Evolutionary conservation across 2,797 vertebrate species (phyloP), one percentile per base, ranked within the genome.

Genomic region (Paguma larvata): DNA sequence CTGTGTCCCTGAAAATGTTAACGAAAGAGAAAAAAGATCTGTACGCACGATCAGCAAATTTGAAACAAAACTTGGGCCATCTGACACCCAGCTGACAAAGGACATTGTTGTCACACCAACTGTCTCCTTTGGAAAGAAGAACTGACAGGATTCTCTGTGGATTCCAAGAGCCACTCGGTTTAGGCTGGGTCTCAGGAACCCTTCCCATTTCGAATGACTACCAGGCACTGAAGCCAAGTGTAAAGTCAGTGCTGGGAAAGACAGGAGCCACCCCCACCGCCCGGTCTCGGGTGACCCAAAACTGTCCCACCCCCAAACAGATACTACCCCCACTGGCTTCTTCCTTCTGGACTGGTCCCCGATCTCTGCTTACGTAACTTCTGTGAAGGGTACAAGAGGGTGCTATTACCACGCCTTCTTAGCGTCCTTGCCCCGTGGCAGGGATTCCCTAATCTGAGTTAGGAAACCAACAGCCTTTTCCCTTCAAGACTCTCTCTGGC

Each of bases 181-280:
- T 44, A 73, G 48, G 34, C 1, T 48, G 72, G 56, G 23, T 62
- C 73, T 77, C 62, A 44, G 73, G 75, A 89, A 75, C 15, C 34
- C 75, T 78, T 9, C 30, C 62, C 77, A n/a, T 62, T 65, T 72
- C 63, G 32, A 53, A 68, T 30, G 91, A 63, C 59, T 30, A 14
- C 56, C 92, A 80, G 89, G 91, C 19, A 25, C 19, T 30, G 59
- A 94, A 88, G 34, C 10, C 23, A 46, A 23, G n/a, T 38, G 14
- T 21, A 70, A 94, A 88, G 77, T 80, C 30, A 72, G 32, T 82
- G 65, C 88, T 48, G 23, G 23, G 41, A 91, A 94, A 79, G 77
- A 70, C 16, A 19, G 6, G 30, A 41, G 25, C 63, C 75, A 46
- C 18, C n/a, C 25, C 23, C 23, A 75, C 25, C 9, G 7, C 8